Evolutionary conservation across 2,797 vertebrate species (phyloP), one percentile per base, ranked within the genome.

Genomic region (Huso huso): DNA sequence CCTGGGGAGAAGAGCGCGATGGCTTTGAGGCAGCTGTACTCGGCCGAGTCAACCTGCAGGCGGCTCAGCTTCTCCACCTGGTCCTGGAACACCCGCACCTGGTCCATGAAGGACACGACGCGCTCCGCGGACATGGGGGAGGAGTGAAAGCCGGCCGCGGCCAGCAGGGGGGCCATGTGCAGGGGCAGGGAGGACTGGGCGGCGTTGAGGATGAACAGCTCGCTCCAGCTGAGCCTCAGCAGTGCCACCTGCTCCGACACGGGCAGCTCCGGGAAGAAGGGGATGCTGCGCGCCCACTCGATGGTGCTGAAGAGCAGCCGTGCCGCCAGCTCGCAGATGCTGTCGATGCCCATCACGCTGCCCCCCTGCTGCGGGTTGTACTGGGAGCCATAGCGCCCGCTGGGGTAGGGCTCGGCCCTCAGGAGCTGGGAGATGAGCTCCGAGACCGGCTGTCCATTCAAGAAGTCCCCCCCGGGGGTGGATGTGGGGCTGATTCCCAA

Each of bases 81-180:
- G 71, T 96, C 95, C 90, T 97, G 95, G 80, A 97, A 96, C 65
- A 95, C 84, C 10, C 95, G 90, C 78, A 98, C 93, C 86, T 97
- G 95, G 77, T 98, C 95, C 95, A 98, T 98, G 85, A 98, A 98
- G 79, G 93, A 88, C 71, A 97, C 95, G 0, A 96, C 95, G 0
- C 94, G 88, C 74, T 97, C 94, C 0, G 94, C 95, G 0, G 94
- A 91, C 95, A 98, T 96, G 74, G 94, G 94, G 0, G 95, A 89
- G 8, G 94, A 93, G 75, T 97, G 95, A 80, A 97, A 93, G 4
- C 95, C 95, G 0, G 95, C 95, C 0, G 95, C 95, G 0, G 94
- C 95, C 81, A 97, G 78, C 70, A 96, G 76, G 0, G 95, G 94
- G 0, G 95, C 95, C 74, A 94, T 93, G 86, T 96, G 94, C 37